phyloP scores from a whole-genome alignment of 2,888 invertebrate species.

The Hybos culiciformis region DNA sequence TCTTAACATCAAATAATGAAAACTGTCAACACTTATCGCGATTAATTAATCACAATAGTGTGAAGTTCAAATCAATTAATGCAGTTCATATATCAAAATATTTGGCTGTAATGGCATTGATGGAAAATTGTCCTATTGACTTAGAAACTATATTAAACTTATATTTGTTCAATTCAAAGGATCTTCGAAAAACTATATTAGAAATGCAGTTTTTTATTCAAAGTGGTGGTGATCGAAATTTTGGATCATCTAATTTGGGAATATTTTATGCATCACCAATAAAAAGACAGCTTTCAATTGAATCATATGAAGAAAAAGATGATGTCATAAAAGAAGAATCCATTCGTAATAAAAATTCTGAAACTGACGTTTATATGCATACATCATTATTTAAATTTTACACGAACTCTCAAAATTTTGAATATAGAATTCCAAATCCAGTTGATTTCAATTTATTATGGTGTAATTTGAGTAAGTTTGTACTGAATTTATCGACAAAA shows the following conservation, averaged over 20 bases:
- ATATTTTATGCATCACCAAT: slow-evolving; percentile 20
- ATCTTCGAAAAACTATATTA: slow-evolving; percentile 56
- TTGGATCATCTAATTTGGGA: slow-evolving; percentile 1
- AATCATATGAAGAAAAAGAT: slow-evolving; percentile 10
- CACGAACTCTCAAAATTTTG: slow-evolving; percentile 26
- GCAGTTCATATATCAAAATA: slow-evolving; percentile 28
- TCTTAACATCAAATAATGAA: slow-evolving; percentile 59
- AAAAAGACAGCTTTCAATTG: slow-evolving; percentile 17
- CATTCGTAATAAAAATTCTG: slow-evolving; percentile 8
- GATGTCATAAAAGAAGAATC: slow-evolving; percentile 11
- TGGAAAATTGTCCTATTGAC: slow-evolving; percentile 53
- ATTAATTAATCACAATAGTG: slow-evolving; percentile 36
- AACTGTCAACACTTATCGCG: slow-evolving; percentile 49
- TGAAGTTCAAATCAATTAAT: slow-evolving; percentile 26
- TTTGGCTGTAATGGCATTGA: slow-evolving; percentile 48
- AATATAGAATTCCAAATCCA: slow-evolving; percentile 28
- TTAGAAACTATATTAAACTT: slow-evolving; percentile 43
- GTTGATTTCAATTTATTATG: slow-evolving; percentile 26
- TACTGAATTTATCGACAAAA: slow-evolving; percentile 11
- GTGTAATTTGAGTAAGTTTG: slow-evolving; percentile 24
- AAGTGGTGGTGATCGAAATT: slow-evolving; percentile 35
- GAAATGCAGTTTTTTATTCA: slow-evolving; percentile 58
- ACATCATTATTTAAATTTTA: slow-evolving; percentile 29
- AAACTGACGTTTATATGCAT: slow-evolving; percentile 19
- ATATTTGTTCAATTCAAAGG: slow-evolving; percentile 48